A percentile compares a stretch with the other conserved stretches of the same genome.
These are phyloP conservation scores for Noctua fimbriata DNA, from an alignment of 2,888 invertebrate species.

Conservation along the genomic window DNA sequence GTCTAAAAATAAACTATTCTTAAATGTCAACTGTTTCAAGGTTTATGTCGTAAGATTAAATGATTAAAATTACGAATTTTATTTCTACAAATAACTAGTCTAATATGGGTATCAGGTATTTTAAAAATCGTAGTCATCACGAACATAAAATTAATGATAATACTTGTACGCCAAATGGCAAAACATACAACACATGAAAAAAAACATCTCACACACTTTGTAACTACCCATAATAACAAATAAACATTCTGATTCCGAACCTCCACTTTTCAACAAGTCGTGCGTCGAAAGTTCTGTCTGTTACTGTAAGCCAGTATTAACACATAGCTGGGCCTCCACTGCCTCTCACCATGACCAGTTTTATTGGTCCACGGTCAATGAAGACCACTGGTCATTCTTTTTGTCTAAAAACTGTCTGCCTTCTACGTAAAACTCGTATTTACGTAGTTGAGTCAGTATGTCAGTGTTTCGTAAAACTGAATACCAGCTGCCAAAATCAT, in stretches of 20 bases:
- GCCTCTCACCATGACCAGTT: background rate
- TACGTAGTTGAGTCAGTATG: background rate
- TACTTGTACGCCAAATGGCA: no score
- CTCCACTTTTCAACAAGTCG: background rate
- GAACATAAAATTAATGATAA: no score
- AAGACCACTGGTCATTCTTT: background rate
- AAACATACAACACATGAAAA: no score
- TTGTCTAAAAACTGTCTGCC: constrained; percentile 7
- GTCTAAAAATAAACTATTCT: constrained; percentile 22
- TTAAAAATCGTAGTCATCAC: background rate
- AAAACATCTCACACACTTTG: no score
- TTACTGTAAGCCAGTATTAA: background rate
- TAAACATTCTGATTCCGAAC: no score
- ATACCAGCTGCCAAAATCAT: constrained; percentile 38
- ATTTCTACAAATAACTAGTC: background rate
- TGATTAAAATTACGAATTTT: constrained; percentile 5
- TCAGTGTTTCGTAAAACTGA: constrained; percentile 27
- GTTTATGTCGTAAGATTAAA: constrained; percentile 21
- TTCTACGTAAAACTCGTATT: background rate
- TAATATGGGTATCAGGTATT: background rate
- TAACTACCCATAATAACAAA: no score
- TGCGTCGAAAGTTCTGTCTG: background rate
- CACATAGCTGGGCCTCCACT: background rate
- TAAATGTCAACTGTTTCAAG: constrained; percentile 60
- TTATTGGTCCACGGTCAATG: background rate